These are phyloP conservation scores for Liopterus haemorrhoidalis DNA, from an alignment of 2,888 invertebrate species.

Conservation along the genomic window DNA sequence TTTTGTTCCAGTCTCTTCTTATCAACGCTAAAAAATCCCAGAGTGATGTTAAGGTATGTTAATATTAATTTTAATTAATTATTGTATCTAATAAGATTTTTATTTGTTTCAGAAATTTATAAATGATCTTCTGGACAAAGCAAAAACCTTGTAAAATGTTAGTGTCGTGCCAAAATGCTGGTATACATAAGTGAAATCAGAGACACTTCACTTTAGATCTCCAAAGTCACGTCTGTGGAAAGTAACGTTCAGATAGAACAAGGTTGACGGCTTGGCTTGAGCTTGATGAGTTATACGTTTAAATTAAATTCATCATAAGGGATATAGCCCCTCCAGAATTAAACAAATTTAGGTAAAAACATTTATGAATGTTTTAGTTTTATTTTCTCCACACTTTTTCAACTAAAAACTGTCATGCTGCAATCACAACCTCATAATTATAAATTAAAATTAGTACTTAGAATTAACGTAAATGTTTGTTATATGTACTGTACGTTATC, in stretches of 20 bases:
- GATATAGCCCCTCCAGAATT: too few species aligned
- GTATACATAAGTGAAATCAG: constrained; percentile 18
- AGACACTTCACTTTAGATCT: constrained; percentile 21
- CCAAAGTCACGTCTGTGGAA: constrained; percentile 16
- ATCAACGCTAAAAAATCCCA: constrained; percentile 80
- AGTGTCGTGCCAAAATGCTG: constrained; percentile 44
- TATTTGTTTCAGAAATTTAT: constrained; percentile 74
- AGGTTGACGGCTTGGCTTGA: too few species aligned
- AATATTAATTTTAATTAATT: constrained; percentile 7
- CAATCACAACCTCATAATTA: too few species aligned
- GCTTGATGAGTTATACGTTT: too few species aligned
- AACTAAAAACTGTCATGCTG: too few species aligned
- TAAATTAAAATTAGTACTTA: too few species aligned
- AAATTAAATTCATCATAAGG: too few species aligned
- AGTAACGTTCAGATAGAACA: constrained; percentile 10
- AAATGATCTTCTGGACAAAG: constrained; percentile 81
- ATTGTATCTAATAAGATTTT: constrained; percentile 26
- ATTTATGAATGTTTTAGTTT: too few species aligned
- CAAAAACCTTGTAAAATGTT: constrained; percentile 70
- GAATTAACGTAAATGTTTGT: too few species aligned
- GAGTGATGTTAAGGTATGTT: constrained; percentile 77
- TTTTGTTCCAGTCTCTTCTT: constrained; percentile 62
- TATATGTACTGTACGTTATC: too few species aligned
- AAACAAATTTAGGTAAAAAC: too few species aligned
- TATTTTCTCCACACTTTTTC: too few species aligned